Evolutionary conservation across 2,113 vertebrate genomes (phyloP).

Genomic region (Pyxicephalus adspersus): DNA sequence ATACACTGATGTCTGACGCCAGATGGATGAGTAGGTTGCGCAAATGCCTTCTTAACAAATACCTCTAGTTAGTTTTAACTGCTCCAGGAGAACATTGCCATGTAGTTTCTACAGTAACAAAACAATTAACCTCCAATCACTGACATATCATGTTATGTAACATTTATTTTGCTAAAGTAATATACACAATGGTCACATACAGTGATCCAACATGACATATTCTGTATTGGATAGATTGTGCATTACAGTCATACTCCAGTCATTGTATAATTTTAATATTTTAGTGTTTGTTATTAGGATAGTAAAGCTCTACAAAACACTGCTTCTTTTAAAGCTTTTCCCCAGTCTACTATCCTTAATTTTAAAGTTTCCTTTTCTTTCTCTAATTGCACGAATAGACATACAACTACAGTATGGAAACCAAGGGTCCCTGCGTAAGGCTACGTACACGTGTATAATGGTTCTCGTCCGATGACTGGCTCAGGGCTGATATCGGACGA

Average conservation of each 20-base stretch:
- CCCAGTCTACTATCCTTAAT: too few relatives aligned
- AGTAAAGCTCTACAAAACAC: too few relatives aligned
- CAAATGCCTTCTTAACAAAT: conserved; percentile 44
- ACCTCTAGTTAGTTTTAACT: conserved; percentile 35
- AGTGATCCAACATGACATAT: not conserved
- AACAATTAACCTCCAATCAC: conserved; percentile 37
- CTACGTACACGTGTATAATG: too few relatives aligned
- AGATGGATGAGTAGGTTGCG: conserved; percentile 54
- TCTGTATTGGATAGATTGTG: not conserved
- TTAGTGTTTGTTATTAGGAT: too few relatives aligned
- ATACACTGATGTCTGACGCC: conserved; percentile 31
- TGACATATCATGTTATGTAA: conserved; percentile 22
- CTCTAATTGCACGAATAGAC: too few relatives aligned
- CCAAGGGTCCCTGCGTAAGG: too few relatives aligned
- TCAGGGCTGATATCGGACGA: too few relatives aligned
- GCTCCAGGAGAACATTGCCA: conserved; percentile 37
- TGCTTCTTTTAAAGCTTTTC: too few relatives aligned
- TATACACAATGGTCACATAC: conserved; percentile 9
- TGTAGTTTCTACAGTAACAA: conserved; percentile 48
- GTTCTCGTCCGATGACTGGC: too few relatives aligned
- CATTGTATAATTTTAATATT: not conserved
- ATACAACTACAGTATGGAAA: too few relatives aligned
- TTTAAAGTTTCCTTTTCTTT: too few relatives aligned
- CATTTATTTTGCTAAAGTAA: conserved; percentile 23
- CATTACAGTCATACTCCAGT: not conserved